Base-by-base conservation (phyloP, 2,888 invertebrate species). In the Hypselothyrea guttata region DNA sequence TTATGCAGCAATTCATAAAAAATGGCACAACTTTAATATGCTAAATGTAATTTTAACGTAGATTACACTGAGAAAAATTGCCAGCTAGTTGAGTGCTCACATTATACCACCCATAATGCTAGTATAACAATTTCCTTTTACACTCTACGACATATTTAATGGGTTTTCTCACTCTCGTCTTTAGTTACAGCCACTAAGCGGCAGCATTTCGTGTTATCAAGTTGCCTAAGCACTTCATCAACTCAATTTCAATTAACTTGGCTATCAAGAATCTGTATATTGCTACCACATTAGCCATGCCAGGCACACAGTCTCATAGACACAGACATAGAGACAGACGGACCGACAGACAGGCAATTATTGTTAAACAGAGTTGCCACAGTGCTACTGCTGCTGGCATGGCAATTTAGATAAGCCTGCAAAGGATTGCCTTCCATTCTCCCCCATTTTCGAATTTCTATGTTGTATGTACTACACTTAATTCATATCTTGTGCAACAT, bases 1-100 rank as follows among this genome's bases (percentile, higher is more conserved):
- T 81, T 81, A 82, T 84, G 83, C 83, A 62, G 75, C 79, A 82
- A 81, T 83, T 81, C 79, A 81, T 84, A 84, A 78, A 81, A 84
- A 67, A 59, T n/a, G 57, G 60, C 53, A 54, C 45, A 48, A 67
- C 59, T 68, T 61, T 58, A 58, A 67, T 63, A 31, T 11, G 41
- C 58, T 15, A 54, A 59, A 65, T 70, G 59, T 48, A 65, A 48
- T 63, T 67, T 63, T 58, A 71, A 63, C 84, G 71, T 71, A 41
- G 61, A 75, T 63, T 61, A 55, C 22, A 22, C 22, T 22, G 22
- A 4, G 22, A 22, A 5, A 22, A 22, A 22, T 22, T 22, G 5
- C 5, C 22, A 22, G 5, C 22, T 5, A 22, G 22, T 22, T n/a
- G n/a, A n/a, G n/a, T n/a, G n/a, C n/a, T n/a, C n/a, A n/a, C n/a